phyloP scores from a whole-genome alignment of 2,113 vertebrate genomes.

The Eidolon helvum region DNA sequence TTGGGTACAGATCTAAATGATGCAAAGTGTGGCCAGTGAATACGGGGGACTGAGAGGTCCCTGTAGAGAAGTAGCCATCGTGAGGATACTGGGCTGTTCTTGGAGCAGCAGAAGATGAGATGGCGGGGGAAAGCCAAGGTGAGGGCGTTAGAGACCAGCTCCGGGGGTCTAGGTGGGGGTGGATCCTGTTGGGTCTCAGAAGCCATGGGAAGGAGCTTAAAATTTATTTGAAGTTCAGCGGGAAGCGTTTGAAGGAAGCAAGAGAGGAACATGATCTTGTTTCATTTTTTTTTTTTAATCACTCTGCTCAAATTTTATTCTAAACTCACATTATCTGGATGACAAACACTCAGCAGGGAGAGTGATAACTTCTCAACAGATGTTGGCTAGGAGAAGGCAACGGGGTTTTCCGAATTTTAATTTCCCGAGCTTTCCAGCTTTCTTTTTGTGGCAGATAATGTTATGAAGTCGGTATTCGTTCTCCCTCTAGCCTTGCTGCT shows the following conservation, averaged over 20 bases:
- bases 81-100: background rate
- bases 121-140: fast-evolving
- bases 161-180: background rate
- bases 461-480: background rate
- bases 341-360: background rate
- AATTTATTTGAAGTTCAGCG: background rate
- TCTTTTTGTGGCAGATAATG: background rate
- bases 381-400: background rate
- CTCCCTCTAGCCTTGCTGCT: background rate
- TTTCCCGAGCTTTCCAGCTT: background rate
- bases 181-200: background rate
- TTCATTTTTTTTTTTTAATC: background rate
- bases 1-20: background rate
- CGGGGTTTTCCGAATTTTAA: background rate
- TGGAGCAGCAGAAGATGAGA: background rate
- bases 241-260: background rate
- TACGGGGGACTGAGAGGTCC: background rate
- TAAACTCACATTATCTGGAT: background rate
- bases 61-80: background rate
- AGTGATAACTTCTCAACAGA: background rate
- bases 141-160: background rate
- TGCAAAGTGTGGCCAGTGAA: background rate
- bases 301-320: background rate
- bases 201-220: background rate
- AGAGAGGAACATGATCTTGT: background rate